Base-by-base conservation (phyloP, 2,888 invertebrate genomes). In the Drosophila basisetae region DNA sequence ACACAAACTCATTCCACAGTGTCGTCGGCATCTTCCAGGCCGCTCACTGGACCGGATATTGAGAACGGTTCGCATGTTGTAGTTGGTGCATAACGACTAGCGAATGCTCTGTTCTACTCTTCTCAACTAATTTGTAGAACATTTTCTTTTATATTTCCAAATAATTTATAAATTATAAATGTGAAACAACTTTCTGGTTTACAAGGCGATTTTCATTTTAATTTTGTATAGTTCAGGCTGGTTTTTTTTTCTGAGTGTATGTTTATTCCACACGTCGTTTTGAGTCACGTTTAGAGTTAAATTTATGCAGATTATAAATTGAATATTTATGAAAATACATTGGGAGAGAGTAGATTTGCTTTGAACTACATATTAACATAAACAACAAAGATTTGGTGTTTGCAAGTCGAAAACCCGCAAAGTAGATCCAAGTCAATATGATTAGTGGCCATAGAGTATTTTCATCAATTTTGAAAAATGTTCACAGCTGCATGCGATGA, bases 401-500 rank as follows among this genome's bases (percentile, higher is more conserved):
- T 22, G 22, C 53, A 52, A 6, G n/a, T 52, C 9, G 31, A n/a
- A 31, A n/a, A n/a, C 4, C 4, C 13, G 22, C 31, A 25, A 16
- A 47, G 37, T 11, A 28, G 18, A 28, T 1, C 6, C 9, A 28
- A 71, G 66, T 52, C 65, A 64, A 65, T 35, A 56, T 41, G 64
- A 54, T 25, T 30, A 49, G 37, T 25, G 30, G 41, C 25, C 10
- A 4, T 16, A 68, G 60, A 35, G 63, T 31, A 74, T 60, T 37
- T 22, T 30, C 35, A n/a, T 58, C 16, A 52, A 37, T 22, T 54
- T 49, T 55, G 72, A 76, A 80, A 74, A 69, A 76, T 60, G 76
- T 90, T 90, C 89, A 90, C 85, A 86, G 89, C 85, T 90, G 85
- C 80, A 39, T 30, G 47, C 68, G 33, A 80, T 84, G 87, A 81